A percentile compares a stretch with the other conserved stretches of the same genome.
Conservation (phyloP, 2,113 vertebrate species). For the Atherinomorus stipes region DNA sequence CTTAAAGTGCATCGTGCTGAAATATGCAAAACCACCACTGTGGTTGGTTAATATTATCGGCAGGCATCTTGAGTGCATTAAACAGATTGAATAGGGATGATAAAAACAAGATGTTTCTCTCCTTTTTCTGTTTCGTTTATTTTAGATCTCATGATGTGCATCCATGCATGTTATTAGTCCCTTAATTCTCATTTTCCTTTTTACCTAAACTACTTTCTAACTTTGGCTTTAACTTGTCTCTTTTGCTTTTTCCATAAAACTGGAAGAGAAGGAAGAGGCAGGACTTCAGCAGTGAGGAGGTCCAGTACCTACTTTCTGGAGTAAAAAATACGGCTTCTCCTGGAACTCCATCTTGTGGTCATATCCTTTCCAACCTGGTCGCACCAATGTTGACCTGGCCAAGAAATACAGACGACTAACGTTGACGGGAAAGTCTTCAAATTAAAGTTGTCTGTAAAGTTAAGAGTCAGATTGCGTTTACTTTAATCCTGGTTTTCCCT, state of each 20-base stretch:
- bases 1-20: neutral
- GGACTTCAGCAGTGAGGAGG: conserved; percentile 72
- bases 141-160: neutral
- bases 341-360: conserved; percentile 81
- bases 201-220: neutral
- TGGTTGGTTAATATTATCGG: neutral
- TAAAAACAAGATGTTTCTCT: no score
- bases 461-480: neutral
- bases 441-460: neutral
- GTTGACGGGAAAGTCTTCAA: conserved; percentile 36
- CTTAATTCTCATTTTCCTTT: neutral
- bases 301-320: conserved; percentile 59
- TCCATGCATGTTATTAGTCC: neutral
- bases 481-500: conserved; percentile 23
- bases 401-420: conserved; percentile 73
- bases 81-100: no score
- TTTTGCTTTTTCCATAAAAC: neutral
- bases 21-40: neutral
- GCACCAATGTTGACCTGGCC: conserved; percentile 75
- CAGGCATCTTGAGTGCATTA: neutral
- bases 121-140: no score
- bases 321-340: conserved; percentile 67
- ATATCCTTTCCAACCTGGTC: conserved; percentile 73
- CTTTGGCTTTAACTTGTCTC: neutral
- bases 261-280: conserved; percentile 55